phyloP scores from a whole-genome alignment of 2,113 vertebrate species.

The Echinops telfairi region DNA sequence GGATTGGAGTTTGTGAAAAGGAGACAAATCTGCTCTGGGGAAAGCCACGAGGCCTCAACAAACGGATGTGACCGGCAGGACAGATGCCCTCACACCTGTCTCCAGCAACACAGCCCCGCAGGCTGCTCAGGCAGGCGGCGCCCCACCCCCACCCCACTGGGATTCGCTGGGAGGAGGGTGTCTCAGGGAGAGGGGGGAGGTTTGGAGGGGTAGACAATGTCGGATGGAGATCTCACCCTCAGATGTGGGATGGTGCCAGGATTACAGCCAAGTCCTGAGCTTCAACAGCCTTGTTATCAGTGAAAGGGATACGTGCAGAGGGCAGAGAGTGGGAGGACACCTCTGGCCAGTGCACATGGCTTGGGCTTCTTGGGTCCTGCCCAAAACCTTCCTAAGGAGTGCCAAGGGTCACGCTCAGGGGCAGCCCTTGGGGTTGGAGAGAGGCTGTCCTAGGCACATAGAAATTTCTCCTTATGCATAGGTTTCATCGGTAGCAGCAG shows the following conservation, averaged over 20 bases:
- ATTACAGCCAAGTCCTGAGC: not conserved
- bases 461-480: slow-evolving; percentile 42
- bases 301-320: not conserved
- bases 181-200: not conserved
- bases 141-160: not conserved
- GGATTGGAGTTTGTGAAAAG: not conserved
- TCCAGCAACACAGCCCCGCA: not conserved
- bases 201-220: not conserved
- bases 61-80: not conserved
- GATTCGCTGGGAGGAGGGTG: not conserved
- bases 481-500: slow-evolving; percentile 48
- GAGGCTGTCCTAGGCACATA: not conserved
- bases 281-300: slow-evolving; percentile 4
- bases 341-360: not conserved
- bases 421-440: not conserved
- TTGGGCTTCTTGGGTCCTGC: not conserved
- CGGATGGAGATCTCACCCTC: not conserved
- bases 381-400: not conserved
- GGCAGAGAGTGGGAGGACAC: not conserved
- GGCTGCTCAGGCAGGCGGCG: not conserved
- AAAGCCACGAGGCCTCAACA: not conserved
- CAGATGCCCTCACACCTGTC: too few relatives aligned
- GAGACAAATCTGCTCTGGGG: not conserved
- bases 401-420: not conserved
- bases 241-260: not conserved